Evolutionary conservation across 1,140 invertebrate genomes (phyloP), one percentile per base, ranked within the genome.

Genomic region (Anastatus disparis): DNA sequence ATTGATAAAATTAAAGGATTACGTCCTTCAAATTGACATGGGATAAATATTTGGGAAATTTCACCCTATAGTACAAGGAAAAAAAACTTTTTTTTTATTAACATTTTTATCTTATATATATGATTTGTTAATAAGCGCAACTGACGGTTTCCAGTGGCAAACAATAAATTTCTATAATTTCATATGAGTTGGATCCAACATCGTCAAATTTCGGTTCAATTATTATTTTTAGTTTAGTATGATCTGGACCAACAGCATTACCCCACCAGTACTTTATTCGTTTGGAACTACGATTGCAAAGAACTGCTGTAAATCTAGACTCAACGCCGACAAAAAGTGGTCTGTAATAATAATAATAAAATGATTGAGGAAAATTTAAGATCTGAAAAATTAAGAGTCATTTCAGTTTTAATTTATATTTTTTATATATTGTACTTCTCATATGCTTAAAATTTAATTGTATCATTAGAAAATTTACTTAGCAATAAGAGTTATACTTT

Each of bases 1-100:
- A 77, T 59, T 24, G 56, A 46, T 26, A 78, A 40, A 13, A 69
- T 50, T 22, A 77, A 17, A 0, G 66, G 52, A 17, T 69, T 69
- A 13, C 0, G 64, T 17, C 44, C 29, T 12, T 65, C 31, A 15
- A 58, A 71, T 48, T 65, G 17, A 27, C 69, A 71, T 3, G 52
- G 27, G 3, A 65, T 10, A 15, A 65, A 71, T 17, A 71, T 26
- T 24, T 52, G 58, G 13, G 69, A 64, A 44, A 71, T 22, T n/a
- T 15, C 42, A 35, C 42, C 59, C 38, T 44, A 26, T 56, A 31
- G 74, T 31, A 15, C 12, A 74, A 24, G 66, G 71, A 48, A 17
- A 10, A n/a, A 12, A n/a, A n/a, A n/a, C n/a, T n/a, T n/a, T n/a
- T n/a, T n/a, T n/a, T n/a, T n/a, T n/a, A n/a, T n/a, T n/a, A n/a